A percentile compares a stretch with the other conserved stretches of the same genome.
phyloP scores from a whole-genome alignment of 2,113 vertebrate genomes.

The Phyllostomus discolor region DNA sequence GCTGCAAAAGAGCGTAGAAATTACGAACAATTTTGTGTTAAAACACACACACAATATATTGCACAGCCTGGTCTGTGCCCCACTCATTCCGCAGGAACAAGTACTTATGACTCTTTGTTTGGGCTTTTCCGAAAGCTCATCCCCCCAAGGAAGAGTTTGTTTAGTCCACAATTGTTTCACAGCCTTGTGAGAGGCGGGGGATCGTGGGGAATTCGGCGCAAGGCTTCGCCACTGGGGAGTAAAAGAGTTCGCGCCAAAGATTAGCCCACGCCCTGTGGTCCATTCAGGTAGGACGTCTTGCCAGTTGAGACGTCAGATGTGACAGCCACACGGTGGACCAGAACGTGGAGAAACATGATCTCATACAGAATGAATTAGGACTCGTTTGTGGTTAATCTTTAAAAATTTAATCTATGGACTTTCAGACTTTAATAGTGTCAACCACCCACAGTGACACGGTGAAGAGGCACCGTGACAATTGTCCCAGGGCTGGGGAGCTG shows the following conservation, averaged over 20 bases:
- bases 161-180: not conserved
- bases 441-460: accelerated
- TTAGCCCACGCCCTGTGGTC: accelerated
- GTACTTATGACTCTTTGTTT: not conserved
- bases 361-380: not conserved
- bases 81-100: not conserved
- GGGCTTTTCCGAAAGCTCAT: not conserved
- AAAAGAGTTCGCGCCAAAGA: accelerated
- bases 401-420: not conserved
- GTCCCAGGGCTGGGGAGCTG: not conserved
- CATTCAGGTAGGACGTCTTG: not conserved
- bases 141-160: not conserved
- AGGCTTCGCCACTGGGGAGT: not conserved
- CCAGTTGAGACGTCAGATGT: too few species aligned
- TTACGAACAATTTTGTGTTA: not conserved
- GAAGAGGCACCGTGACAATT: not conserved
- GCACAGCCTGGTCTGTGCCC: not conserved
- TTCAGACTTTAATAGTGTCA: not conserved
- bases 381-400: not conserved
- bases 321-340: not conserved
- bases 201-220: not conserved
- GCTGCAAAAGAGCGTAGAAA: not conserved
- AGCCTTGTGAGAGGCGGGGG: not conserved
- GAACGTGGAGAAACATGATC: not conserved
- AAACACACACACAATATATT: not conserved